Conservation (phyloP, 2,888 invertebrate genomes). For the Choristoneura rosaceana region DNA sequence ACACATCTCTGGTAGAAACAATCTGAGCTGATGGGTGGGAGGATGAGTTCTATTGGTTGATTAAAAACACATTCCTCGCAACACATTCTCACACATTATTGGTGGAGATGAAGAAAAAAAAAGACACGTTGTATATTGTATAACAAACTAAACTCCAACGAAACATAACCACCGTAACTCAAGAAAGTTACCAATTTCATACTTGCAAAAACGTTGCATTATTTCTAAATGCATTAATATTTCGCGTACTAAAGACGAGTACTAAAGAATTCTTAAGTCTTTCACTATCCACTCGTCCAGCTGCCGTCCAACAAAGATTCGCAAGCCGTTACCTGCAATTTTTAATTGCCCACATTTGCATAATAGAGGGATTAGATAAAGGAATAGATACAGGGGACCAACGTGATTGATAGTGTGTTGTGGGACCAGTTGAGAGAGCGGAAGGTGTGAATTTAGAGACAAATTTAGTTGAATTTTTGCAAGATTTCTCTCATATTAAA, state of each 20-base stretch:
- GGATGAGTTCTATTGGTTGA: too few relatives aligned
- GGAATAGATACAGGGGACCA: slow-evolving; percentile 44
- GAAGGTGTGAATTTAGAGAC: slow-evolving; percentile 5
- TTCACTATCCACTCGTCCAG: slow-evolving; percentile 57
- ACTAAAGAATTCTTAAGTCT: neutral
- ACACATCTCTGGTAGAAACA: too few relatives aligned
- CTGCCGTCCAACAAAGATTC: slow-evolving; percentile 67
- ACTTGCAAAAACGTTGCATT: slow-evolving; percentile 21
- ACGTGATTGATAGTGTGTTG: slow-evolving; percentile 68
- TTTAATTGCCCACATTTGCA: slow-evolving; percentile 80
- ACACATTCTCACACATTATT: too few relatives aligned
- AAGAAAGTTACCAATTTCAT: too few relatives aligned
- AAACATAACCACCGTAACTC: too few relatives aligned
- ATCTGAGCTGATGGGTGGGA: too few relatives aligned
- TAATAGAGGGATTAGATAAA: slow-evolving; percentile 64
- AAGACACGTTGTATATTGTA: too few relatives aligned
- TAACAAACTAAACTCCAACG: too few relatives aligned
- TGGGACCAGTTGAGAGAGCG: slow-evolving; percentile 51
- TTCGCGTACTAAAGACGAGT: neutral
- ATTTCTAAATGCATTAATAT: slow-evolving; percentile 33
- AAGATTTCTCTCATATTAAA: too few relatives aligned
- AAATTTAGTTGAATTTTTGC: too few relatives aligned
- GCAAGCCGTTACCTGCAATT: slow-evolving; percentile 69
- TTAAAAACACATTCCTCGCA: too few relatives aligned
- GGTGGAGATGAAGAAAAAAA: too few relatives aligned